Conservation (phyloP, 2,797 vertebrate species). For the Dendrocincla tyrannina region DNA sequence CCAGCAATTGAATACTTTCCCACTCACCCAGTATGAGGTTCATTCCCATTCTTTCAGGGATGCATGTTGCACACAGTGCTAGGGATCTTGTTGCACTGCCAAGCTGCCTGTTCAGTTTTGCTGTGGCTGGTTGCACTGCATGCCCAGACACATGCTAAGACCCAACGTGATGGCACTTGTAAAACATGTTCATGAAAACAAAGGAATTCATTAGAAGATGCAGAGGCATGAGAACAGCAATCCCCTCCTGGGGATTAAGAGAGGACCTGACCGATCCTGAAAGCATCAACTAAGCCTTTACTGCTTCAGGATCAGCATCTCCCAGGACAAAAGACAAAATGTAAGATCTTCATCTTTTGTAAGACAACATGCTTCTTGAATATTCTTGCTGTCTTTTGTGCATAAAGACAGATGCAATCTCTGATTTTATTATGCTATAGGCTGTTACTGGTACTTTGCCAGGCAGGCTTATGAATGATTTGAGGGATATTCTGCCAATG, state of each 20-base stretch:
- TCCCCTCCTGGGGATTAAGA: not conserved
- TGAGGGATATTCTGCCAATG: not conserved
- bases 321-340: not conserved
- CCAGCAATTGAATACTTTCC: conserved; percentile 35
- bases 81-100: conserved; percentile 10
- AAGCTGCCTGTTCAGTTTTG: conserved; percentile 12
- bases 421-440: not conserved
- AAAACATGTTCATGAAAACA: not conserved
- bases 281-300: not conserved
- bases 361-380: not conserved
- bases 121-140: conserved; percentile 2
- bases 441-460: not conserved
- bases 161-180: not conserved
- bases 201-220: not conserved
- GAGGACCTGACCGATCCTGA: not conserved
- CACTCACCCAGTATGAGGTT: not conserved
- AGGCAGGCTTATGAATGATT: not conserved
- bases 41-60: conserved; percentile 12
- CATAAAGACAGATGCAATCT: not conserved
- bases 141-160: not conserved
- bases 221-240: conserved; percentile 19
- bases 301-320: not conserved
- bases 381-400: not conserved
- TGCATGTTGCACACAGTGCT: not conserved
- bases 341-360: not conserved